These are phyloP conservation scores for Drosophila greeni DNA, from an alignment of 2,888 invertebrate genomes.

Conservation along the genomic window DNA sequence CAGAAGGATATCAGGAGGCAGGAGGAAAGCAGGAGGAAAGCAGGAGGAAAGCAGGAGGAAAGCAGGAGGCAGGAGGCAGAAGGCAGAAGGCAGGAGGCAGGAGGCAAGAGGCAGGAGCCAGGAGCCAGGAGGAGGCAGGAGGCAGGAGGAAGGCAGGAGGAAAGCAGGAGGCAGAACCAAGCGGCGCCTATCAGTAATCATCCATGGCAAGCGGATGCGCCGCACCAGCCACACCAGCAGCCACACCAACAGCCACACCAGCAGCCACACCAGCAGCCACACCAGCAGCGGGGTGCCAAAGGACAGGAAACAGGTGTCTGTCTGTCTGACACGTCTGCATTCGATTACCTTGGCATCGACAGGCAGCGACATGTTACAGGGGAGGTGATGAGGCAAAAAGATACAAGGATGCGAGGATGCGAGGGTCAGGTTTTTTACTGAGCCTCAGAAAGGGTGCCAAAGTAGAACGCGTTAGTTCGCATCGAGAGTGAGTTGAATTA, in stretches of 20 bases:
- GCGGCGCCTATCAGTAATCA: conserved; percentile 34
- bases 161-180: too few relatives aligned
- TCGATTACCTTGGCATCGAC: conserved; percentile 29
- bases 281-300: conserved; percentile 26
- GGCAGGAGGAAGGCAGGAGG: not conserved
- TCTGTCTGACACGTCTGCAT: conserved; percentile 31
- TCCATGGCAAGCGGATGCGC: conserved; percentile 28
- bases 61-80: too few relatives aligned
- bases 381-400: not conserved
- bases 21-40: not conserved
- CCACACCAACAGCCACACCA: conserved; percentile 34
- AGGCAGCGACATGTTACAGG: not conserved
- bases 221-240: conserved; percentile 34
- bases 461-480: not conserved
- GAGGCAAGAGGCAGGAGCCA: too few relatives aligned
- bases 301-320: conserved; percentile 28
- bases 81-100: too few relatives aligned
- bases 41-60: not conserved
- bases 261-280: conserved; percentile 23
- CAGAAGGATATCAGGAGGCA: not conserved
- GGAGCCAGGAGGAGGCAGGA: not conserved
- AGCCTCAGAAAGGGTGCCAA: not conserved
- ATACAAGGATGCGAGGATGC: too few relatives aligned
- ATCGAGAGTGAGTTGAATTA: not conserved
- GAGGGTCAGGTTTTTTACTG: not conserved